Evolutionary conservation across 1,140 invertebrate genomes (phyloP).

Genomic region (Drosophila mayri): DNA sequence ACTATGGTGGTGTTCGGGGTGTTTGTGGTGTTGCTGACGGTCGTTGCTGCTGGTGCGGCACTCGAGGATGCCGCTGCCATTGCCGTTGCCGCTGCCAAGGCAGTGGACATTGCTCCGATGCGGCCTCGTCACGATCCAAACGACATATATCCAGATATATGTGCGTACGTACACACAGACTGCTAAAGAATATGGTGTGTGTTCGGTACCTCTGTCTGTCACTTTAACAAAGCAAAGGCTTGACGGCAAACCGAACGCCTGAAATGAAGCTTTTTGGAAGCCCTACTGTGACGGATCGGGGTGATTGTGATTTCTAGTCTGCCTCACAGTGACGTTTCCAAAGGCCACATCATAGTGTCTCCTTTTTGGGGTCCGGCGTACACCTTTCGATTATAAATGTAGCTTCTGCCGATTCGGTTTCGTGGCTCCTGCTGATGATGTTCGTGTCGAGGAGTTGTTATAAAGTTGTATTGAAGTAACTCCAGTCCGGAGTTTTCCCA

Average conservation of each 20-base stretch:
- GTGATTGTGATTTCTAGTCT: background rate
- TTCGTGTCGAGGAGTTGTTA: background rate
- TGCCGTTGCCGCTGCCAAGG: constrained; percentile 59
- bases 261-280: background rate
- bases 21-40: constrained; percentile 33
- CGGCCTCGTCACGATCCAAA: constrained; percentile 62
- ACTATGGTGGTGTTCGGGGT: constrained; percentile 23
- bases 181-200: constrained; percentile 69
- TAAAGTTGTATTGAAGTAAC: no score
- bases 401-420: background rate
- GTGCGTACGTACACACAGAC: constrained; percentile 42
- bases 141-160: constrained; percentile 72
- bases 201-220: constrained; percentile 56
- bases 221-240: constrained; percentile 66
- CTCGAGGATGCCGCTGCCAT: constrained; percentile 51
- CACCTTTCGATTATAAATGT: background rate
- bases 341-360: constrained; percentile 14
- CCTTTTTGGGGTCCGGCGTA: background rate
- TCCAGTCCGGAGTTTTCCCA: constrained; percentile 7
- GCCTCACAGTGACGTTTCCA: background rate
- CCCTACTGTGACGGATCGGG: background rate
- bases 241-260: constrained; percentile 68
- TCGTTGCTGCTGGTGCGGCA: constrained; percentile 33
- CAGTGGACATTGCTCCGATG: constrained; percentile 75
- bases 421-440: background rate